A percentile compares a stretch with the other conserved stretches of the same genome.
Conservation (phyloP, 2,888 invertebrate species). For the Drosophila peninsularis region DNA sequence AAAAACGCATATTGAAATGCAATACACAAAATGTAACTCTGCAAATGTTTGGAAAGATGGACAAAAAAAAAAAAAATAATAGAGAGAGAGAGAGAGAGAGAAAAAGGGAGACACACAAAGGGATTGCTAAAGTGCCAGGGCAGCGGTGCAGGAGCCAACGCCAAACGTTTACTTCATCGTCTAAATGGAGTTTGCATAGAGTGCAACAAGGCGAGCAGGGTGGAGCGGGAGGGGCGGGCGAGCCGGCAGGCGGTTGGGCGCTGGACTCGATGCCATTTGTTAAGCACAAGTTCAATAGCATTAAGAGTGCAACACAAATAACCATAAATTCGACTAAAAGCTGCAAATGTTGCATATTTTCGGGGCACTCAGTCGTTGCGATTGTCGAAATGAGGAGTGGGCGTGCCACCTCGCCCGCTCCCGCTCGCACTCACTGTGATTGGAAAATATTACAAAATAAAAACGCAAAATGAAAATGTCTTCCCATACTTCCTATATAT, state of each 20-base stretch:
- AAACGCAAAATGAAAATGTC: slow-evolving; percentile 8
- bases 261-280: slow-evolving; percentile 70
- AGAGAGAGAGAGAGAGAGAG: slow-evolving; percentile 13
- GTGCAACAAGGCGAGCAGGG: slow-evolving; percentile 4
- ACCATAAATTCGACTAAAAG: slow-evolving; percentile 77
- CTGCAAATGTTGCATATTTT: slow-evolving; percentile 80
- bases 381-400: slow-evolving; percentile 55
- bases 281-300: slow-evolving; percentile 80
- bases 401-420: slow-evolving; percentile 3
- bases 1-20: slow-evolving; percentile 65
- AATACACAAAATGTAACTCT: slow-evolving; percentile 73
- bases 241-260: neutral
- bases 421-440: slow-evolving; percentile 37
- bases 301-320: slow-evolving; percentile 80
- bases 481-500: neutral
- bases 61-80: slow-evolving; percentile 39
- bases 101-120: slow-evolving; percentile 10
- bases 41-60: slow-evolving; percentile 70
- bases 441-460: slow-evolving; percentile 50
- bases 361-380: slow-evolving; percentile 25
- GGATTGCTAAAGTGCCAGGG: slow-evolving; percentile 5
- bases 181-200: slow-evolving; percentile 66
- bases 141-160: slow-evolving; percentile 20
- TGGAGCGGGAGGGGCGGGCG: neutral
- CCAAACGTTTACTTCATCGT: slow-evolving; percentile 74